Conservation (phyloP, 2,113 vertebrate genomes). For the Tapirus terrestris region DNA sequence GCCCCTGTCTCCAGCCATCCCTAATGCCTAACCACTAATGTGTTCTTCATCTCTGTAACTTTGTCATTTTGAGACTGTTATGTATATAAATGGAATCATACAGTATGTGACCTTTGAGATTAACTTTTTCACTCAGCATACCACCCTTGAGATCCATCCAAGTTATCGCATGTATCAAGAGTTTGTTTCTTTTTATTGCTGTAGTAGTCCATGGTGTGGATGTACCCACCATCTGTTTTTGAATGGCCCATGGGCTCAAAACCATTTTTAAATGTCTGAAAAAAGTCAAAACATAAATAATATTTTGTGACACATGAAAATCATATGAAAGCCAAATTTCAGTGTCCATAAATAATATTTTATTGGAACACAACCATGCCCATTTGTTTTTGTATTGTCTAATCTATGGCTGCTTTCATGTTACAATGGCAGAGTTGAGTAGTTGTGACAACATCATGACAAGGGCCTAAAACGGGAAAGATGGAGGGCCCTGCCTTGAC, state of each 20-base stretch:
- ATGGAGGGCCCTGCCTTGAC: neutral
- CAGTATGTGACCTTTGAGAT: neutral
- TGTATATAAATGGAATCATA: neutral
- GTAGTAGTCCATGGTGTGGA: neutral
- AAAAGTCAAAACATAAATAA: neutral
- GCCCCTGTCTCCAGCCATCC: neutral
- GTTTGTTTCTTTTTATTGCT: neutral
- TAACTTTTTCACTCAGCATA: neutral
- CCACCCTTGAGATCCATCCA: neutral
- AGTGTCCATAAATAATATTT: neutral
- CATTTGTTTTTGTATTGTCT: neutral
- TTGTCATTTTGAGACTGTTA: neutral
- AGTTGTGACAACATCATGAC: neutral
- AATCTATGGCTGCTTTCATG: neutral
- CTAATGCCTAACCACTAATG: neutral
- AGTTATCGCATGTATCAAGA: neutral
- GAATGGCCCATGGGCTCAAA: neutral
- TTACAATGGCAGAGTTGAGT: neutral
- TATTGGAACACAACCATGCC: neutral
- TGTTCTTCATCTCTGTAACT: neutral
- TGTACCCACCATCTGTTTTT: neutral
- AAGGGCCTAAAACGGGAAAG: neutral
- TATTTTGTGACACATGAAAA: neutral
- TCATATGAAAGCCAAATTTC: neutral
- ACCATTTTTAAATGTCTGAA: neutral